Base-by-base conservation (phyloP, 2,888 invertebrate genomes). In the Trisateles emortualis region DNA sequence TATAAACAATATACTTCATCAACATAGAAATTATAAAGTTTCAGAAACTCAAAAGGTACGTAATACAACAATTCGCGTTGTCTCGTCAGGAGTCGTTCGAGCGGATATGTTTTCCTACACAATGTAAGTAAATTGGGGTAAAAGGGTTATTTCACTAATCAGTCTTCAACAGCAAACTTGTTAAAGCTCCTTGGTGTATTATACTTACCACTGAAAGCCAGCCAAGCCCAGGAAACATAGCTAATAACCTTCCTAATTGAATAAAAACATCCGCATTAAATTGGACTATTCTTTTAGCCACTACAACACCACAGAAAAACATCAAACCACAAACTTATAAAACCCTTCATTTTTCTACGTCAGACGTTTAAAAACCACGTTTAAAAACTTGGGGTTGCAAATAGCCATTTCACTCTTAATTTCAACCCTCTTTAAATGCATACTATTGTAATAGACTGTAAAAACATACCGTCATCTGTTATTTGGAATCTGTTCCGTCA, bases 401-500 rank as follows among this genome's bases (percentile, higher is more conserved):
- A 29, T n/a, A 14, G 14, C 4, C 33, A 2, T 14, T 6, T 13
- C 9, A 9, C 16, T 33, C 8, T 11, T 14, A 33, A 33, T 8
- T 14, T 14, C 13, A 14, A 9, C 32, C 10, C 1, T 33, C 13
- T 13, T 14, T 33, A 33, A 14, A 14, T 33, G 33, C 33, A 33
- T 14, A 14, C 33, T 8, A 6, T 33, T 19, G 22, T 19, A 39
- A 24, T 39, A 24, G 17, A 14, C 35, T 16, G 29, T 43, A 32
- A 35, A 8, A 29, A 41, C 40, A 36, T 49, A n/a, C 35, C 33
- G 38, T 29, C 29, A 30, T 43, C 22, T 14, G 40, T 42, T 53
- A 46, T 52, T 52, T 55, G 35, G 53, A 71, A 55, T 62, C 43
- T 64, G 52, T 60, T 56, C 38, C 33, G 59, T 39, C 64, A 70